Conservation (phyloP, 2,113 vertebrate species). For the Bolborhynchus lineola region DNA sequence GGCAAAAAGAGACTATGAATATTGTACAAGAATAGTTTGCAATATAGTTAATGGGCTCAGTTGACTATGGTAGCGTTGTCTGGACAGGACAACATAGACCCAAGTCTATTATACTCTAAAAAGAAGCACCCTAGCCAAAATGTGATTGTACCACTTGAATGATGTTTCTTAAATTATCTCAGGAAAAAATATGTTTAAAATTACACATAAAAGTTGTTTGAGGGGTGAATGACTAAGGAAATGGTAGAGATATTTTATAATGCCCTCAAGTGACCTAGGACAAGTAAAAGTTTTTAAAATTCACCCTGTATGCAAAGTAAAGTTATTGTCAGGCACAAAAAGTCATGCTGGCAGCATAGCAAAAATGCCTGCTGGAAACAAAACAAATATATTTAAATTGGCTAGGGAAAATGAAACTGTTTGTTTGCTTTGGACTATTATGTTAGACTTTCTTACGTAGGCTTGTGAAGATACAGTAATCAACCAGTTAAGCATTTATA, state of each 20-base stretch:
- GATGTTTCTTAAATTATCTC: neutral
- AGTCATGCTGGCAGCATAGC: neutral
- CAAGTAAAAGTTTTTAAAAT: neutral
- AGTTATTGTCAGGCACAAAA: neutral
- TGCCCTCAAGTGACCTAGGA: neutral
- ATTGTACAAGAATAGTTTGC: neutral
- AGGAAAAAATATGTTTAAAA: neutral
- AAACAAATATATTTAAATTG: neutral
- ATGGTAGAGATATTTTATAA: neutral
- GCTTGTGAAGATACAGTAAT: neutral
- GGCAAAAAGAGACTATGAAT: neutral
- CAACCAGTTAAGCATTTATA: neutral
- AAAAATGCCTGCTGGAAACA: slow-evolving; percentile 7
- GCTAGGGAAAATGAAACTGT: neutral
- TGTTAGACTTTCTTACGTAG: neutral
- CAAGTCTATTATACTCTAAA: neutral
- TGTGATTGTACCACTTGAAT: neutral
- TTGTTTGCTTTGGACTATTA: neutral
- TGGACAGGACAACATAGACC: neutral
- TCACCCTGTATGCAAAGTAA: neutral
- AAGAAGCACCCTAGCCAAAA: neutral
- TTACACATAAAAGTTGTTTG: neutral
- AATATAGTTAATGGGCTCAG: neutral
- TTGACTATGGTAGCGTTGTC: neutral
- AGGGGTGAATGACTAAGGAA: neutral